These are phyloP conservation scores for Charadrius vociferus DNA, from an alignment of 2,113 vertebrate genomes.

Conservation along the genomic window DNA sequence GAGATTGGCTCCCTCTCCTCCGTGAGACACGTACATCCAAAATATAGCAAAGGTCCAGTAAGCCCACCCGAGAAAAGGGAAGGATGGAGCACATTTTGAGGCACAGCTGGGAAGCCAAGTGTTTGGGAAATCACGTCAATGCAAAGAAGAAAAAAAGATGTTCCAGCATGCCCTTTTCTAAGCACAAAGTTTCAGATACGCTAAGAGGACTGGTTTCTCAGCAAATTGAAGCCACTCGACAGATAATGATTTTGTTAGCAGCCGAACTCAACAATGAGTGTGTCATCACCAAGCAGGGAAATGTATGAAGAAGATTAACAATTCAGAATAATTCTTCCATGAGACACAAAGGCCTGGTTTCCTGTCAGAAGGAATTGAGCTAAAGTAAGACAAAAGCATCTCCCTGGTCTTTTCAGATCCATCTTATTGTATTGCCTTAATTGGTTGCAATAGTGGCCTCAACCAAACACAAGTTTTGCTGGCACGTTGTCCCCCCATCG, in stretches of 20 bases:
- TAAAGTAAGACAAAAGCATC: conserved; percentile 35
- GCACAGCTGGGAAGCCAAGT: background rate
- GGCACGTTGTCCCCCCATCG: background rate
- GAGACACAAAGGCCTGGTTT: conserved; percentile 20
- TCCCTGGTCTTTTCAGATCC: background rate
- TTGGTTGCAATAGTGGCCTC: background rate
- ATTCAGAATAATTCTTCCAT: conserved; percentile 12
- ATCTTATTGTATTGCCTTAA: background rate
- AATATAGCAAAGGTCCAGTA: background rate
- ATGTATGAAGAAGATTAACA: conserved; percentile 21
- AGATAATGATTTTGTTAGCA: conserved; percentile 52
- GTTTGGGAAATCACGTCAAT: background rate
- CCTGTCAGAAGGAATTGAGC: conserved; percentile 22
- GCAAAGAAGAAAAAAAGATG: background rate
- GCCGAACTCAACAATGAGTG: background rate
- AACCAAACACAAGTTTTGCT: background rate
- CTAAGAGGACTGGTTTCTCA: background rate
- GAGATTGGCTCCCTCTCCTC: background rate
- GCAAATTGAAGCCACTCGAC: background rate
- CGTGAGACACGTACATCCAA: background rate
- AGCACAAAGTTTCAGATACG: background rate
- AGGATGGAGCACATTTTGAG: background rate
- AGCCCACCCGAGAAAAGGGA: background rate
- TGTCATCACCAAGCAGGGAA: conserved; percentile 21
- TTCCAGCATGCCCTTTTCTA: background rate